A percentile compares a stretch with the other conserved stretches of the same genome.
Evolutionary conservation across 2,888 invertebrate species (phyloP).

Genomic region (Subacronicta megacephala): DNA sequence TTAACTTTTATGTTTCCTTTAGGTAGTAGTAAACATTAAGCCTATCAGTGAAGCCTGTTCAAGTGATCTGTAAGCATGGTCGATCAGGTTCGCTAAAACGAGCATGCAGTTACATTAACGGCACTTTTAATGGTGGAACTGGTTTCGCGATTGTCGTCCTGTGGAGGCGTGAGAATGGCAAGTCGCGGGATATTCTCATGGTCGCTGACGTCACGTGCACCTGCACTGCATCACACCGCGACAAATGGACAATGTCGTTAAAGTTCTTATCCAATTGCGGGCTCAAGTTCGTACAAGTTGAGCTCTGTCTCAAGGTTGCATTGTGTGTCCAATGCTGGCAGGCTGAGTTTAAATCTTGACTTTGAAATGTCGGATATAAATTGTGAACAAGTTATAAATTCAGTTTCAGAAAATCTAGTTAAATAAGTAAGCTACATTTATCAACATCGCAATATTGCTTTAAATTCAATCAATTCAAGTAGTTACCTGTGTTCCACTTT

Average conservation of each 20-base stretch:
- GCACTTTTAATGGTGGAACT: slow-evolving; percentile 82
- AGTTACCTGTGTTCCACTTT: slow-evolving; percentile 40
- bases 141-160: slow-evolving; percentile 79
- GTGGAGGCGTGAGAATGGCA: slow-evolving; percentile 87
- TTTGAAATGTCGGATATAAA: slow-evolving; percentile 27
- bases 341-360: slow-evolving; percentile 12
- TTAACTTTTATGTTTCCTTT: slow-evolving; percentile 49
- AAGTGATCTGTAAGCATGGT: slow-evolving; percentile 56
- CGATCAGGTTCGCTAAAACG: slow-evolving; percentile 65
- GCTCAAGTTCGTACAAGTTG: slow-evolving; percentile 81
- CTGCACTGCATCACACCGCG: slow-evolving; percentile 72
- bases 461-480: slow-evolving; percentile 13
- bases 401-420: no score
- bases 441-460: slow-evolving; percentile 7
- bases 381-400: slow-evolving; percentile 21
- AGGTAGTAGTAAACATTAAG: slow-evolving; percentile 39
- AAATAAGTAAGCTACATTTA: not conserved
- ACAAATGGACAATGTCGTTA: slow-evolving; percentile 80
- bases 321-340: slow-evolving; percentile 35
- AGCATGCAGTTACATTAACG: slow-evolving; percentile 80
- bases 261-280: slow-evolving; percentile 80
- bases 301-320: slow-evolving; percentile 62
- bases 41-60: slow-evolving; percentile 43
- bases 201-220: slow-evolving; percentile 83
- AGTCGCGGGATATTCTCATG: slow-evolving; percentile 83